phyloP scores from a whole-genome alignment of 2,797 vertebrate genomes.

The Lacerta viridis region DNA sequence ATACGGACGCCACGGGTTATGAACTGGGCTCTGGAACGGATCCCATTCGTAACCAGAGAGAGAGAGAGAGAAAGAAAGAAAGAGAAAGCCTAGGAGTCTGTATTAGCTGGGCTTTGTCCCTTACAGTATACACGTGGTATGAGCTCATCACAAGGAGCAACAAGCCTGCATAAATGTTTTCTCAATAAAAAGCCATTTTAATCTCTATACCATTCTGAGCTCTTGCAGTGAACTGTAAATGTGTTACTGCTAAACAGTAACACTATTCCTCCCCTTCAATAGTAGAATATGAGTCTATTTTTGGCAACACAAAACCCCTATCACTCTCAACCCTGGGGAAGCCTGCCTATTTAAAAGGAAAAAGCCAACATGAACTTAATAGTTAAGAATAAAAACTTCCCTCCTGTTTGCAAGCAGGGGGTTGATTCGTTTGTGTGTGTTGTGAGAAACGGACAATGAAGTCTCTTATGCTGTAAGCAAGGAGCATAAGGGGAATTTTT shows the following conservation, averaged over 20 bases:
- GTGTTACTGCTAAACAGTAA: conserved; percentile 50
- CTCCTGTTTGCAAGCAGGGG: conserved; percentile 65
- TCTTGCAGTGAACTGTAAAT: conserved; percentile 52
- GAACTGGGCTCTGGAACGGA: too few relatives aligned
- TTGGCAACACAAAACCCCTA: conserved; percentile 61
- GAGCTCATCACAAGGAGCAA: conserved; percentile 44
- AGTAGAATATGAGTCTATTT: conserved; percentile 61
- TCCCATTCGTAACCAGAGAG: too few relatives aligned
- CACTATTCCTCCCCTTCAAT: conserved; percentile 22
- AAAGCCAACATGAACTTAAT: conserved; percentile 62
- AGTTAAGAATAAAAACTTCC: conserved; percentile 53
- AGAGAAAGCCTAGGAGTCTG: neutral
- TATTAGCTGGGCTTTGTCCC: conserved; percentile 30
- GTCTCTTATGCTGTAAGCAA: conserved; percentile 66
- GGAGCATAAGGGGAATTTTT: conserved; percentile 67
- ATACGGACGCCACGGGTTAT: too few relatives aligned
- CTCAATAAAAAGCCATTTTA: conserved; percentile 64
- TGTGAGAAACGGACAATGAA: conserved; percentile 68
- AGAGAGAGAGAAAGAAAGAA: too few relatives aligned
- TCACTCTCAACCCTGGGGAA: conserved; percentile 49
- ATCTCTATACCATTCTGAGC: conserved; percentile 41
- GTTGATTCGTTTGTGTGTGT: conserved; percentile 58
- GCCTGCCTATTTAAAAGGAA: conserved; percentile 62
- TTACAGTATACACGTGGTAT: conserved; percentile 34
- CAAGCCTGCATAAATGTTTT: conserved; percentile 38